Percentiles rank a stretch among this genome's conserved stretches.
phyloP scores from a whole-genome alignment of 2,888 invertebrate species.

The Metellina segmentata region DNA sequence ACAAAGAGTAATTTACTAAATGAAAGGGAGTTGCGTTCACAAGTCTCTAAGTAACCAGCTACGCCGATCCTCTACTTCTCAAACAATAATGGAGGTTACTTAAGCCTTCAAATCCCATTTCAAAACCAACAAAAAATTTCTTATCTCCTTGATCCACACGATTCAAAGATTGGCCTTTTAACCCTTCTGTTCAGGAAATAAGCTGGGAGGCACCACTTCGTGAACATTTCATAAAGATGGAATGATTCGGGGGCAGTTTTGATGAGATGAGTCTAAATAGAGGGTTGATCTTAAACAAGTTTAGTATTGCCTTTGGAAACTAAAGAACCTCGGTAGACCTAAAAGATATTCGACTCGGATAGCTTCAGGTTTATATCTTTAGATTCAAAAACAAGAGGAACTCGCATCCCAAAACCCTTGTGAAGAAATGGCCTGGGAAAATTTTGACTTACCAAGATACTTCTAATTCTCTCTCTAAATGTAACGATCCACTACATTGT shows the following conservation, averaged over 20 bases:
- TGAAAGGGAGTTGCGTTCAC: not conserved
- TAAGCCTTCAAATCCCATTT: conserved; percentile 28
- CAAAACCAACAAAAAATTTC: conserved; percentile 6
- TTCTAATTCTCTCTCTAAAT: too few species aligned
- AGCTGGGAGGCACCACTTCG: conserved; percentile 44
- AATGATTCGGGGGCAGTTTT: conserved; percentile 3
- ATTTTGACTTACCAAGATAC: too few species aligned
- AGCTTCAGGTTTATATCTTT: too few species aligned
- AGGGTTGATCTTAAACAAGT: conserved; percentile 1
- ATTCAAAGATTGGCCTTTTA: conserved; percentile 37
- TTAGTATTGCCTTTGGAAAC: not conserved
- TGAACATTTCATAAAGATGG: conserved; percentile 61
- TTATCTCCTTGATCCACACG: conserved; percentile 39
- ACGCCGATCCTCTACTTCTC: not conserved
- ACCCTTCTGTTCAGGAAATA: conserved; percentile 35
- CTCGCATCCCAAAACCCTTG: too few species aligned
- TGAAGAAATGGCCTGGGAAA: too few species aligned
- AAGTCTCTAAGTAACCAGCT: not conserved
- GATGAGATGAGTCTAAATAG: not conserved
- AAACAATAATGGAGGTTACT: conserved; percentile 1
- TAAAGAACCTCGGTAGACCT: not conserved
- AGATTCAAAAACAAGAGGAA: too few species aligned
- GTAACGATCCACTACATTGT: too few species aligned
- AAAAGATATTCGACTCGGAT: too few species aligned
- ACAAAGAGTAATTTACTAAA: not conserved